phyloP scores from a whole-genome alignment of 2,888 invertebrate species.

The Ophion slaviceki region DNA sequence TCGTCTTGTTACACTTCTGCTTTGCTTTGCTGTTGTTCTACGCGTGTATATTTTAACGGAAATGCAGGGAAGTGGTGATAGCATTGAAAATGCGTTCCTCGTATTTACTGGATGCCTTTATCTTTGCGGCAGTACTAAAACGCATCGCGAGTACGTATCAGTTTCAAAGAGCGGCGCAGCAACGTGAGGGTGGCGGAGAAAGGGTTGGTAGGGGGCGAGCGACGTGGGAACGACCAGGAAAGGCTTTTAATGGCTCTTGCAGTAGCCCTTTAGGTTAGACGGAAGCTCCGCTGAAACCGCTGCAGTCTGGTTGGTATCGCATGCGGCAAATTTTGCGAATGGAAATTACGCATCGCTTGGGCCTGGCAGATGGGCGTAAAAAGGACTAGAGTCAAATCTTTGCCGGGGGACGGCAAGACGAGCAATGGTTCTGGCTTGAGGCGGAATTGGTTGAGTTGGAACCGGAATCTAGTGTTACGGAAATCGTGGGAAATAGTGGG shows the following conservation, averaged over 20 bases:
- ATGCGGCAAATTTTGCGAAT: not conserved
- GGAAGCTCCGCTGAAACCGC: not conserved
- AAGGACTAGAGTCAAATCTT: not conserved
- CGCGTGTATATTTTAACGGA: constrained; percentile 2
- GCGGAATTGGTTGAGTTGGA: too few relatives aligned
- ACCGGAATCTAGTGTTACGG: too few relatives aligned
- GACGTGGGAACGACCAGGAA: constrained; percentile 2
- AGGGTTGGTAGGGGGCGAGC: not conserved
- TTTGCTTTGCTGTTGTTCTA: not conserved
- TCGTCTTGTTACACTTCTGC: constrained; percentile 13
- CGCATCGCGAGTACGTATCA: constrained; percentile 50
- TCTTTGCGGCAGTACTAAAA: constrained; percentile 61
- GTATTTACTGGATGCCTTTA: constrained; percentile 25
- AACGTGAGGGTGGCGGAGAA: not conserved
- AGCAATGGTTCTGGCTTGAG: not conserved
- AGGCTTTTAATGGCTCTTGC: constrained; percentile 21
- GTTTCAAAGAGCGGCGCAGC: constrained; percentile 23
- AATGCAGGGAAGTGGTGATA: constrained; percentile 14
- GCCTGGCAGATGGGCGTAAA: not conserved
- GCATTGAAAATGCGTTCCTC: constrained; percentile 42
- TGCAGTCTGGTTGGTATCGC: not conserved
- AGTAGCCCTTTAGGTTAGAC: not conserved
- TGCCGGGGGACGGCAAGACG: not conserved
- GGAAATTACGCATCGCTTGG: not conserved
- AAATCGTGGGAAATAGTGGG: too few relatives aligned